Conservation (phyloP, 1,140 invertebrate species). For the Aphelinus atriplicis region DNA sequence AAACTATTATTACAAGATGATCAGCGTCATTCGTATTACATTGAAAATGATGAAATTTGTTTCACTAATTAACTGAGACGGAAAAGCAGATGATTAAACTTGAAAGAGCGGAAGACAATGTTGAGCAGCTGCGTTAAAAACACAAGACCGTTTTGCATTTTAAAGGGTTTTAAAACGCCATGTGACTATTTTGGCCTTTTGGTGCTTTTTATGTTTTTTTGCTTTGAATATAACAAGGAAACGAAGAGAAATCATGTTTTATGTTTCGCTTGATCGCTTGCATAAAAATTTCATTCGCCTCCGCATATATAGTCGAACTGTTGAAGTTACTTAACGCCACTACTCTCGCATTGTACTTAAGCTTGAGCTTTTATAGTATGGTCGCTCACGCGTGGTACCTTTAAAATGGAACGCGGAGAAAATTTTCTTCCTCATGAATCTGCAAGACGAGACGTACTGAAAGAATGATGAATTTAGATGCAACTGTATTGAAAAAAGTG, state of each 20-base stretch:
- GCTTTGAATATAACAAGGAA: conserved; percentile 17
- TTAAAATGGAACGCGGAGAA: conserved; percentile 36
- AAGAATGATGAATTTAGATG: too few relatives aligned
- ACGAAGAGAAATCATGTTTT: conserved; percentile 17
- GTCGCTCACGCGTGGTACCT: conserved; percentile 24
- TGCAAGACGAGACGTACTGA: too few relatives aligned
- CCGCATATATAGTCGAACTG: conserved; percentile 25
- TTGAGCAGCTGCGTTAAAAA: conserved; percentile 39
- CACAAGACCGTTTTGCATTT: conserved; percentile 50
- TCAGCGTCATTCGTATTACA: conserved; percentile 53
- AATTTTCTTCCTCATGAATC: background rate
- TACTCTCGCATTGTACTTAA: conserved; percentile 46
- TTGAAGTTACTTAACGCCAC: conserved; percentile 51
- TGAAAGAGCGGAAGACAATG: conserved; percentile 37
- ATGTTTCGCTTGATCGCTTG: background rate
- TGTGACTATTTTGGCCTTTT: conserved; percentile 34
- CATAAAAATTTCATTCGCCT: conserved; percentile 25
- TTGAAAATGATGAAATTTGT: conserved; percentile 54
- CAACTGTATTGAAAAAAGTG: conserved; percentile 1
- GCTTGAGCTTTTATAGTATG: conserved; percentile 31
- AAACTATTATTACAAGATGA: conserved; percentile 47
- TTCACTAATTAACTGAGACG: conserved; percentile 54
- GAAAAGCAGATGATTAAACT: background rate
- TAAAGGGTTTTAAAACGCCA: conserved; percentile 47
- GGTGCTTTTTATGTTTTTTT: conserved; percentile 37